phyloP scores from a whole-genome alignment of 2,888 invertebrate genomes.

The Microctonus hyperodae region DNA sequence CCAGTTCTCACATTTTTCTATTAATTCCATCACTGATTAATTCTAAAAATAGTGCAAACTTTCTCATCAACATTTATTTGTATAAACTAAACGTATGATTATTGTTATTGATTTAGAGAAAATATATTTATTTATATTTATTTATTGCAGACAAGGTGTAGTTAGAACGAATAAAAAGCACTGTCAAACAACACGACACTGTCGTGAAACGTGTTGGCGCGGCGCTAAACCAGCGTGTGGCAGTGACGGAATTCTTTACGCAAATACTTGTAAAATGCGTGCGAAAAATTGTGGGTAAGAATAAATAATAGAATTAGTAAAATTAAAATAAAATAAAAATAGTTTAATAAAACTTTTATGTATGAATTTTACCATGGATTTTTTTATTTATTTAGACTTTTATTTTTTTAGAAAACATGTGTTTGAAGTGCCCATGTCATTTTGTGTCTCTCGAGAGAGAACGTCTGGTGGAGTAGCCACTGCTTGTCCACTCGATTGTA shows the following conservation, averaged over 20 bases:
- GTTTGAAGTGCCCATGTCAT: constrained; percentile 90
- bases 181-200: constrained; percentile 90
- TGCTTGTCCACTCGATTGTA: constrained; percentile 78
- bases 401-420: constrained; percentile 78
- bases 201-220: constrained; percentile 90
- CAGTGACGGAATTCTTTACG: constrained; percentile 87
- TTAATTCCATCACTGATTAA: too few species aligned
- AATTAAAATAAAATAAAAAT: neutral
- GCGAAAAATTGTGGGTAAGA: constrained; percentile 88
- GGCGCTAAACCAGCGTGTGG: constrained; percentile 89
- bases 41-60: too few species aligned
- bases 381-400: constrained; percentile 9
- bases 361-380: too few species aligned
- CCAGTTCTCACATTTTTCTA: too few species aligned
- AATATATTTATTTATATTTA: neutral
- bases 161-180: constrained; percentile 89
- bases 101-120: too few species aligned
- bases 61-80: too few species aligned
- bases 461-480: constrained; percentile 71
- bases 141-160: constrained; percentile 75
- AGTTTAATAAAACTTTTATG: too few species aligned
- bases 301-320: constrained; percentile 6
- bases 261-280: constrained; percentile 91
- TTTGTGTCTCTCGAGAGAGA: constrained; percentile 81
- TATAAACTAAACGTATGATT: too few species aligned